Conservation (phyloP, 1,140 invertebrate species). For the Stratiolaelaps scimitus region DNA sequence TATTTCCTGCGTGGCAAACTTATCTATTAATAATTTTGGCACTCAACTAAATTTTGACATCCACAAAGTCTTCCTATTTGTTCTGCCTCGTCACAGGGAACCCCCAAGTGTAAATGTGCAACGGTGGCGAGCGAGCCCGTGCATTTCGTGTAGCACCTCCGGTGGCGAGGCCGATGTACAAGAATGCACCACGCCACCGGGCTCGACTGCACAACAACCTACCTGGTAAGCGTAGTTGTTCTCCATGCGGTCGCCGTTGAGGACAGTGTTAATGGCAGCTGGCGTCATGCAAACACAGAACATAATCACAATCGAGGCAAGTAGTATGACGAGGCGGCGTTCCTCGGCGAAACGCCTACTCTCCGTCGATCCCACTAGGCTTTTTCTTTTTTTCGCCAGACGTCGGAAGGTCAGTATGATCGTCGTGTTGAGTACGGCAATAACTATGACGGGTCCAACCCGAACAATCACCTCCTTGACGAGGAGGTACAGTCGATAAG, state of each 20-base stretch:
- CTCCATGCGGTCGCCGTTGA: slow-evolving; percentile 38
- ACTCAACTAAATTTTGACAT: no score
- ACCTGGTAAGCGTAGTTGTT: slow-evolving; percentile 34
- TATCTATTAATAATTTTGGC: no score
- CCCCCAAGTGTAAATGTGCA: no score
- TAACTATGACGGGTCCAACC: slow-evolving; percentile 50
- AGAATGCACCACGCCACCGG: no score
- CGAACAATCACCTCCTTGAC: slow-evolving; percentile 37
- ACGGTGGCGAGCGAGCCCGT: no score
- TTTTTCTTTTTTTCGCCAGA: slow-evolving; percentile 51
- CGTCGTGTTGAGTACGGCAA: slow-evolving; percentile 53
- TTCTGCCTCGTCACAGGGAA: no score
- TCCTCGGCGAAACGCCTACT: slow-evolving; percentile 50
- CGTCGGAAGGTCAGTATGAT: slow-evolving; percentile 55
- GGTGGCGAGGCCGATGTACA: no score
- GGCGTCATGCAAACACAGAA: slow-evolving; percentile 62
- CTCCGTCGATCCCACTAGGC: slow-evolving; percentile 45
- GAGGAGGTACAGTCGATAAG: slow-evolving; percentile 38
- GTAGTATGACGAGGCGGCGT: slow-evolving; percentile 52
- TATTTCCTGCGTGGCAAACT: no score
- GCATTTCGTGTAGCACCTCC: no score
- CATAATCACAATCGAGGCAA: slow-evolving; percentile 57
- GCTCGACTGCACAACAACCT: no score
- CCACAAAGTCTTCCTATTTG: no score
- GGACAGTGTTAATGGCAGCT: slow-evolving; percentile 55